phyloP scores from a whole-genome alignment of 2,113 vertebrate species.

The Blennius ocellaris region DNA sequence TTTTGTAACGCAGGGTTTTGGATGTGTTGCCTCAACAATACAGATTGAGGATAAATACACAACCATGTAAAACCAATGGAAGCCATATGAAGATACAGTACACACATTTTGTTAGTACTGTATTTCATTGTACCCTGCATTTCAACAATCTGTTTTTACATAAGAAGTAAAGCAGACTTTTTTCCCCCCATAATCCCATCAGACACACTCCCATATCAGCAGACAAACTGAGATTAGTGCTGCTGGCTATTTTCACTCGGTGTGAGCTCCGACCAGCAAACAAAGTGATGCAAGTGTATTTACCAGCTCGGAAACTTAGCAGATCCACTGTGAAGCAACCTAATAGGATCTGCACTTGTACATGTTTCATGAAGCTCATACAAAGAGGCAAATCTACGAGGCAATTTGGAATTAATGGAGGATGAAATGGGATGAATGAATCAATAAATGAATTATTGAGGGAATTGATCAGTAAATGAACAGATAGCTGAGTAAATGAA shows the following conservation, averaged over 20 bases:
- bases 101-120: slow-evolving; percentile 5
- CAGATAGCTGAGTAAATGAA: background rate
- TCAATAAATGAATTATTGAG: slow-evolving; percentile 3
- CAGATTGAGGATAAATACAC: background rate
- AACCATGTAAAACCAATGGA: background rate
- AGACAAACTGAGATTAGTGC: slow-evolving; percentile 27
- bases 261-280: slow-evolving; percentile 31
- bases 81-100: background rate
- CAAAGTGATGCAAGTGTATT: slow-evolving; percentile 61
- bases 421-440: background rate
- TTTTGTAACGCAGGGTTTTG: background rate
- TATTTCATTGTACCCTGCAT: slow-evolving; percentile 8
- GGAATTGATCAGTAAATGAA: background rate
- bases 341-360: slow-evolving; percentile 42
- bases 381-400: slow-evolving; percentile 14
- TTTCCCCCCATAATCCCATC: slow-evolving; percentile 26
- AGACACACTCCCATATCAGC: slow-evolving; percentile 23
- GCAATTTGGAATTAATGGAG: slow-evolving; percentile 14
- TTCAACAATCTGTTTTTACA: slow-evolving; percentile 15
- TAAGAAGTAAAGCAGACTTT: background rate
- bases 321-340: slow-evolving; percentile 32
- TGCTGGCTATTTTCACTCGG: slow-evolving; percentile 39
- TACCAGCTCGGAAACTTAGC: slow-evolving; percentile 41
- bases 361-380: slow-evolving; percentile 30
- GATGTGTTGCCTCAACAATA: background rate